Evolutionary conservation across 1,140 invertebrate species (phyloP).

Genomic region (Procambarus virginalis): DNA sequence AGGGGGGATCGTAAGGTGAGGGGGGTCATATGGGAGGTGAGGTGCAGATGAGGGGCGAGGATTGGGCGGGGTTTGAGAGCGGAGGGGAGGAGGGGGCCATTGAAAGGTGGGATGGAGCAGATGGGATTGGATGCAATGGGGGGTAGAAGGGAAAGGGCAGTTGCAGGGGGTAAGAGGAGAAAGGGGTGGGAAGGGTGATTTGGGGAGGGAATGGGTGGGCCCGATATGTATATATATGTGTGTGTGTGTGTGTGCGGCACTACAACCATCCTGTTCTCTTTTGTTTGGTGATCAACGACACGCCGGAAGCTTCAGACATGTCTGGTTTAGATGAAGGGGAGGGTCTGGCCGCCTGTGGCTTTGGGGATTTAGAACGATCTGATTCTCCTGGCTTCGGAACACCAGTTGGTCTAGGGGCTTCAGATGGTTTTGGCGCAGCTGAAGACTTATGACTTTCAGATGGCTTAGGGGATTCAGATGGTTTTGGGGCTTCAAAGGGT

Average conservation of each 20-base stretch:
- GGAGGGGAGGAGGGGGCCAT: too few relatives aligned
- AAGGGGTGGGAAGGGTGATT: too few relatives aligned
- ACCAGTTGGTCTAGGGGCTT: background rate
- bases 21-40: too few relatives aligned
- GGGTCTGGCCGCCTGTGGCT: background rate
- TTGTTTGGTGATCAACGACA: background rate
- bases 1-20: too few relatives aligned
- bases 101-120: too few relatives aligned
- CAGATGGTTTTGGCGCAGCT: background rate
- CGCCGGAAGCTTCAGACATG: background rate
- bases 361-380: background rate
- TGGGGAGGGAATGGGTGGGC: too few relatives aligned
- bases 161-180: too few relatives aligned
- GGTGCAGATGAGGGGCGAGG: too few relatives aligned
- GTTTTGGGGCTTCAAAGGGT: background rate
- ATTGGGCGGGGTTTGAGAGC: too few relatives aligned
- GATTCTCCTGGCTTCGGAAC: background rate
- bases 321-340: background rate
- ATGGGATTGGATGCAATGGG: too few relatives aligned
- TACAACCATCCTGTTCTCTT: background rate
- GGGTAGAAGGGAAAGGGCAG: too few relatives aligned
- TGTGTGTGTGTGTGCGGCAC: background rate
- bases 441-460: background rate
- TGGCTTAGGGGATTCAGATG: background rate
- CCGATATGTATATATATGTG: too few relatives aligned